These are phyloP conservation scores for Panthera tigris DNA, from an alignment of 2,113 vertebrate species.

Conservation along the genomic window DNA sequence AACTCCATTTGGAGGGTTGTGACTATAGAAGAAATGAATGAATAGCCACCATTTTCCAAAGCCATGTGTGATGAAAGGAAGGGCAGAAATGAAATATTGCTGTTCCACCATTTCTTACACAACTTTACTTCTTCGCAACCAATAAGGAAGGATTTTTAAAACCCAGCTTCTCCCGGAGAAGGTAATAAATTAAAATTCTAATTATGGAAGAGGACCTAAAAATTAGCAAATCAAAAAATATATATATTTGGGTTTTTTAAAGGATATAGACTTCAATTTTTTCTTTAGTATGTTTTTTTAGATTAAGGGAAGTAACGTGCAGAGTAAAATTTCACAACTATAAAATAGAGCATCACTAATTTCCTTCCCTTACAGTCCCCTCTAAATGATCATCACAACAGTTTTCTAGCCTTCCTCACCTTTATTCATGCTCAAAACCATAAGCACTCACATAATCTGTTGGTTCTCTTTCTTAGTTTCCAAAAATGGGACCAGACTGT, in stretches of 20 bases:
- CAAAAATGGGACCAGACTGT: not conserved
- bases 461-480: constrained; percentile 1
- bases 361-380: not conserved
- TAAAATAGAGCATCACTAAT: not conserved
- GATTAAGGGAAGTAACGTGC: not conserved
- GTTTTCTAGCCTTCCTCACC: not conserved
- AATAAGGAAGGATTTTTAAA: not conserved
- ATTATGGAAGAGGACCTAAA: constrained; percentile 1
- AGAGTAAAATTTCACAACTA: not conserved
- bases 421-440: not conserved
- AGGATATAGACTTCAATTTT: not conserved
- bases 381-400: not conserved
- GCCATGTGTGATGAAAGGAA: not conserved
- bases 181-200: not conserved
- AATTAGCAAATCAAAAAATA: not conserved
- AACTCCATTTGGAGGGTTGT: not conserved
- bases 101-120: not conserved
- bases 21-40: not conserved
- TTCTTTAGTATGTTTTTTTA: not conserved
- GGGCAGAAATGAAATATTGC: not conserved
- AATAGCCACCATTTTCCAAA: not conserved
- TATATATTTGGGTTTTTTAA: not conserved
- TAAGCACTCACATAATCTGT: not conserved
- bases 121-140: not conserved
- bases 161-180: not conserved